Base-by-base conservation (phyloP, 2,888 invertebrate species). In the Sarcophaga variegata region DNA sequence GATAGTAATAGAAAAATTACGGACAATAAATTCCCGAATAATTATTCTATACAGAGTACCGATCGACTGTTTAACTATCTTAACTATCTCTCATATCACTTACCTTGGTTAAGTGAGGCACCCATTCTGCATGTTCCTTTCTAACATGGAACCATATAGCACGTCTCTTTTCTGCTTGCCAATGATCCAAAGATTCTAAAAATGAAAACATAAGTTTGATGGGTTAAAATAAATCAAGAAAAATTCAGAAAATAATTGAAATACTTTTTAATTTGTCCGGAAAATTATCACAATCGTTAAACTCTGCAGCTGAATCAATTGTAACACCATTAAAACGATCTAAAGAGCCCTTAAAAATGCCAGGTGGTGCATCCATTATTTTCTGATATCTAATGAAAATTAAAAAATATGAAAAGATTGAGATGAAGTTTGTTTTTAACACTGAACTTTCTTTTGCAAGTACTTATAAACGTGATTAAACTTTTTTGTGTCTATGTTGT, bases 91-190 rank as follows among this genome's bases (percentile, higher is more conserved):
- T 71, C 4, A 54, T 14, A 54, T 54, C 17, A 10, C 20, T 91
- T 94, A 96, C 96, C 94, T 96, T 95, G 8, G 96, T 95, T 88
- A 98, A 94, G 88, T 96, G 91, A 20, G 97, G 97, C 60, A 98
- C 95, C 96, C 97, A 97, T 20, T 94, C 94, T 4, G 96, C 94
- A 90, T 97, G 95, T 86, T 95, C 93, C 64, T 96, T 95, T 90
- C 95, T 94, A 0, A 98, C 96, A 91, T 95, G 95, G 91, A 98
- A 97, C 98, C 98, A 98, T 89, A 97, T 95, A 45, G 96, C 96
- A 81, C 97, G 94, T 89, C 94, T 95, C 14, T 95, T 95, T 76
- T 95, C 94, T 64, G 94, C 93, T 66, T 90, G 93, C 97, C 97
- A 98, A 89, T 94, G 93, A 62, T 94, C 93, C 54, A 97, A 91